Evolutionary conservation across 1,140 invertebrate species (phyloP), one percentile per base, ranked within the genome.

Genomic region (Polyergus mexicanus): DNA sequence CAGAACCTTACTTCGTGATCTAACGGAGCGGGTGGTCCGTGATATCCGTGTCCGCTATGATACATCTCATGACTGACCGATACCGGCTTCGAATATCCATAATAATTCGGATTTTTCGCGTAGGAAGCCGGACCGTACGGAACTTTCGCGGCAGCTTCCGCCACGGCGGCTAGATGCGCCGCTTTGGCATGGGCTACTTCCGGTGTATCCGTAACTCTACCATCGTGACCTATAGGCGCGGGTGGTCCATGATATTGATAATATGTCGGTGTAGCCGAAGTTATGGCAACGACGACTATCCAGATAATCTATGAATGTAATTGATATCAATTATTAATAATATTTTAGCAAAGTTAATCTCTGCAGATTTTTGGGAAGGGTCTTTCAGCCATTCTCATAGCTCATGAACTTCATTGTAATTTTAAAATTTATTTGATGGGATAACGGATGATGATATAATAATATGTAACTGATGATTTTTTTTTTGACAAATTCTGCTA

Each of bases 181-280:
- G 96, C 96, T 91, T 95, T 96, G 22, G 96, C 96, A 54, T 94
- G 95, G 76, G 96, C 95, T 6, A 96, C 96, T 90, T 96, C 96
- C 76, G 96, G 96, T 38, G 96, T 96, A 92, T 96, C 96, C 8
- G 96, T 89, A n/a, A 95, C 91, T 38, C 90, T 92, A 6, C 93
- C 93, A 88, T 95, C 95, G 75, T 95, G 94, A n/a, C 95, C 95
- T 35, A 96, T 92, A 3, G 95, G 95, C 75, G 95, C 95, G 58
- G 95, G 93, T 54, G 93, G 92, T 72, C 95, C 93, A 63, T 93
- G 89, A 68, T 94, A 94, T 54, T 92, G 88, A 22, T 85, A 41
- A 63, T 88, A 71, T 32, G 91, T 58, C 19, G 88, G 85, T 8
- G 51, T 83, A 0, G 88, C 90, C 13, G 51, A 69, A 62, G 62